Evolutionary conservation across 1,140 invertebrate species (phyloP).

Genomic region (Aphelenchoides avenae): DNA sequence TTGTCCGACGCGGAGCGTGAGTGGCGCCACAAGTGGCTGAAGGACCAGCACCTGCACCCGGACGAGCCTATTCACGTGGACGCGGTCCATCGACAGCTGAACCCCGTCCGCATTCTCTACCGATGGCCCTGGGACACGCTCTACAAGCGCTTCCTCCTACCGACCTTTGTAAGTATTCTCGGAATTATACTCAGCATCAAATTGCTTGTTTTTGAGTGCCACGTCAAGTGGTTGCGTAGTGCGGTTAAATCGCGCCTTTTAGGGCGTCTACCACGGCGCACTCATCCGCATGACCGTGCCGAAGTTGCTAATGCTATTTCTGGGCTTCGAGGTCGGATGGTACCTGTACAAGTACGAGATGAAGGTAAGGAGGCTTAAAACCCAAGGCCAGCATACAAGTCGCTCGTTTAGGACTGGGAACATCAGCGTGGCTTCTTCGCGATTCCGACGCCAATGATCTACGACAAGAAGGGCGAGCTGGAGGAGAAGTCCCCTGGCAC

Average conservation of each 20-base stretch:
- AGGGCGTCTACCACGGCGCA: constrained; percentile 47
- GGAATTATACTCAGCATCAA: background rate
- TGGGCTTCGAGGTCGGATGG: constrained; percentile 38
- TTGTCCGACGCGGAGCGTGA: constrained; percentile 52
- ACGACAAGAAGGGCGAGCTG: background rate
- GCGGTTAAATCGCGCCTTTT: constrained; percentile 9
- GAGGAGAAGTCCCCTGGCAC: background rate
- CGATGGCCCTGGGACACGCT: constrained; percentile 51
- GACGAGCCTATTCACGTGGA: constrained; percentile 57
- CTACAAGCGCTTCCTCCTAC: constrained; percentile 51
- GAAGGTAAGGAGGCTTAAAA: constrained; percentile 32
- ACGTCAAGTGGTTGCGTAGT: background rate
- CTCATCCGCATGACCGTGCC: constrained; percentile 45
- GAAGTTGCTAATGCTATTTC: constrained; percentile 40
- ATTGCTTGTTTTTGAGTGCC: background rate
- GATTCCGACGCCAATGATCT: background rate
- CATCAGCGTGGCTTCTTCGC: background rate
- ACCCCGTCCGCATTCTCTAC: constrained; percentile 55
- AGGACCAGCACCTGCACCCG: constrained; percentile 57
- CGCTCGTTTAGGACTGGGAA: background rate
- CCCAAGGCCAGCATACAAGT: background rate
- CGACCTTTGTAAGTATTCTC: constrained; percentile 39
- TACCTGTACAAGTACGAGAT: constrained; percentile 54
- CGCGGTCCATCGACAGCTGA: constrained; percentile 54
- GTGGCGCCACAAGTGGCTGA: constrained; percentile 49